A percentile compares a stretch with the other conserved stretches of the same genome.
Conservation (phyloP, 2,888 invertebrate genomes). For the Hybos culiciformis region DNA sequence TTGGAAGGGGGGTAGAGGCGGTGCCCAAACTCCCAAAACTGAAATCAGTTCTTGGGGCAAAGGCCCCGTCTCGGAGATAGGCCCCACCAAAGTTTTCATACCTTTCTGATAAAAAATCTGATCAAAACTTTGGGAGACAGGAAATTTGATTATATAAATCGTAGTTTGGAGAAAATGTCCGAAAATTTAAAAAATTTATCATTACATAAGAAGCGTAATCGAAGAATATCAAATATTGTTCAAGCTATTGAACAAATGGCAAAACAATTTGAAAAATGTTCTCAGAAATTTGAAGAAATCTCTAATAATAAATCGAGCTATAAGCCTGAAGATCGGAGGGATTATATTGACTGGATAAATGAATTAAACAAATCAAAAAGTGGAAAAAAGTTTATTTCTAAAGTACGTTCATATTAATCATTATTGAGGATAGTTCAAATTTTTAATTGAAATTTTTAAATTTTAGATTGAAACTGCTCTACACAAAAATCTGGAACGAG, state of each 20-base stretch:
- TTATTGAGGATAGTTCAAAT: too few relatives aligned
- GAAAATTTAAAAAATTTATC: conserved; percentile 20
- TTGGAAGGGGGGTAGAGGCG: too few relatives aligned
- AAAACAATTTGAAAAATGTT: conserved; percentile 22
- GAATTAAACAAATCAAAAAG: conserved; percentile 28
- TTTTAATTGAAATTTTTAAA: too few relatives aligned
- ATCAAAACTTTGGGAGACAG: too few relatives aligned
- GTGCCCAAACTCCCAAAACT: too few relatives aligned
- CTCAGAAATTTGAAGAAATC: conserved; percentile 20
- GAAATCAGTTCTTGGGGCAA: too few relatives aligned
- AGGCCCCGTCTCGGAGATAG: too few relatives aligned
- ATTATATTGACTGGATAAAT: conserved; percentile 25
- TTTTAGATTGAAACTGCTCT: conserved; percentile 27
- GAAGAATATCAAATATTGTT: conserved; percentile 17
- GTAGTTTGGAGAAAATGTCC: conserved; percentile 21
- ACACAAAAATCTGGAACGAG: conserved; percentile 24
- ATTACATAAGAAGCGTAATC: conserved; percentile 18
- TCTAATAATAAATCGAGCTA: conserved; percentile 6
- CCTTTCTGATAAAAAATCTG: too few relatives aligned
- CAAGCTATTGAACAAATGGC: conserved; percentile 21
- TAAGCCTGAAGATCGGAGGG: too few relatives aligned
- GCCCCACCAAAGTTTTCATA: too few relatives aligned
- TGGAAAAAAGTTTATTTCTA: conserved; percentile 28
- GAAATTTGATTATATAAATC: conserved; percentile 21
- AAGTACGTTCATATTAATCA: conserved; percentile 19